phyloP scores from a whole-genome alignment of 2,888 invertebrate genomes.

The Drosophila fulvimacula region DNA sequence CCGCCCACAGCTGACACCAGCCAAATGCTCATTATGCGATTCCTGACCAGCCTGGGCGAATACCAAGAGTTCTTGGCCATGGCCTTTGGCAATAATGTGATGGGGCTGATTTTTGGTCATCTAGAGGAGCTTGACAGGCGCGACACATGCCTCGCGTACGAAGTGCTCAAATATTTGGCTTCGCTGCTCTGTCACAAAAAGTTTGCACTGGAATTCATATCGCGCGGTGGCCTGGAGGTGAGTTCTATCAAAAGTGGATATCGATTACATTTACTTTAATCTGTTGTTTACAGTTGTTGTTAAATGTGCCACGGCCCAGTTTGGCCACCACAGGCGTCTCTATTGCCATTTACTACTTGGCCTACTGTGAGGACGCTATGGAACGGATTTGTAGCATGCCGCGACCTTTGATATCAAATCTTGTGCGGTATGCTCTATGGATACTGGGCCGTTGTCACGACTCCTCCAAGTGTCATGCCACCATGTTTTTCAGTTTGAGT shows the following conservation, averaged over 20 bases:
- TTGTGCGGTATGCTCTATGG: slow-evolving; percentile 97
- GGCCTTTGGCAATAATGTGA: slow-evolving; percentile 96
- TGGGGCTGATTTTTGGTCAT: slow-evolving; percentile 95
- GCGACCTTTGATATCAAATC: slow-evolving; percentile 89
- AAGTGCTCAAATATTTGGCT: slow-evolving; percentile 97
- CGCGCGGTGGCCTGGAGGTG: slow-evolving; percentile 93
- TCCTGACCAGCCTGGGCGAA: slow-evolving; percentile 98
- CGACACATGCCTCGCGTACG: slow-evolving; percentile 97
- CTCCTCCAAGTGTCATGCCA: slow-evolving; percentile 98
- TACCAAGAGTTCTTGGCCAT: slow-evolving; percentile 98
- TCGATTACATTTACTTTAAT: neutral
- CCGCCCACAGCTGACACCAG: slow-evolving; percentile 95
- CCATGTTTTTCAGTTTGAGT: slow-evolving; percentile 98
- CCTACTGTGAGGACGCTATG: slow-evolving; percentile 99
- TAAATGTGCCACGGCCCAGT: slow-evolving; percentile 96
- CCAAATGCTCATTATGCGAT: slow-evolving; percentile 96
- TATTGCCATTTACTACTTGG: slow-evolving; percentile 97
- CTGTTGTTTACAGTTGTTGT: slow-evolving; percentile 87
- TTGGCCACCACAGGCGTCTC: slow-evolving; percentile 98
- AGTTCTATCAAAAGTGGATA: slow-evolving; percentile 17
- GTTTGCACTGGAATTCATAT: slow-evolving; percentile 98
- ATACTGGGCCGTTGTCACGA: slow-evolving; percentile 98
- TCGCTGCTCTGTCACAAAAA: slow-evolving; percentile 98
- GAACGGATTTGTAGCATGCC: slow-evolving; percentile 96
- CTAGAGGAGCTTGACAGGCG: slow-evolving; percentile 94